Conservation (phyloP, 1,140 invertebrate species). For the Drosophila lacteicornis region DNA sequence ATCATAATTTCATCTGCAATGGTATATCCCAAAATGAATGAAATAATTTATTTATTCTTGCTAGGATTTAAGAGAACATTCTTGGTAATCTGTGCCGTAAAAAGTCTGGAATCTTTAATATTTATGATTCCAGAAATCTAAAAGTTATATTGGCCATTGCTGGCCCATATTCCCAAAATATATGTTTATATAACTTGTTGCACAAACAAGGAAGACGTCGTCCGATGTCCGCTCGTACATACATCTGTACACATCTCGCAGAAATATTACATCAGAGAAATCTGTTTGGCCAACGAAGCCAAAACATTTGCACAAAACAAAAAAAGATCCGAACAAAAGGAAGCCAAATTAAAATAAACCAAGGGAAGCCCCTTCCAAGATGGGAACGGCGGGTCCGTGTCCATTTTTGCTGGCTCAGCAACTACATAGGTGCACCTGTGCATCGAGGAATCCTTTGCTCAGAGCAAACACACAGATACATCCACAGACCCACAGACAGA, state of each 20-base stretch:
- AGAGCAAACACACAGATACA: constrained; percentile 67
- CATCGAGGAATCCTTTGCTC: constrained; percentile 73
- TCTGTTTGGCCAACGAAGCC: constrained; percentile 65
- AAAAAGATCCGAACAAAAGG: constrained; percentile 35
- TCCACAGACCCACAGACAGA: constrained; percentile 22
- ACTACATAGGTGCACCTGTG: constrained; percentile 69
- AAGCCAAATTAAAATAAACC: constrained; percentile 76
- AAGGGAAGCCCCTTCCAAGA: constrained; percentile 48
- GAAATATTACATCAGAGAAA: constrained; percentile 69
- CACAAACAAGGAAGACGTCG: constrained; percentile 49
- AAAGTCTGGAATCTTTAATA: neutral
- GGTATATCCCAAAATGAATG: too few species aligned
- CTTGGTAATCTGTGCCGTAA: too few species aligned
- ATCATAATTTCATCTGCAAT: too few species aligned
- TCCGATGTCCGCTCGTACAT: constrained; percentile 15
- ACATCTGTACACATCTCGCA: constrained; percentile 18
- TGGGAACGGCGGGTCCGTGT: constrained; percentile 25
- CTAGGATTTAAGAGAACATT: too few species aligned
- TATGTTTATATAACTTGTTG: constrained; percentile 50
- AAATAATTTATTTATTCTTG: too few species aligned
- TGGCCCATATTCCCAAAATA: constrained; percentile 31
- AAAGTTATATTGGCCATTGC: constrained; percentile 2
- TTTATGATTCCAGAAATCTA: neutral
- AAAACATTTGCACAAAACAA: constrained; percentile 71
- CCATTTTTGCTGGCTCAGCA: constrained; percentile 70